Evolutionary conservation across 1,140 invertebrate species (phyloP).

Genomic region (Drosophila lowei): DNA sequence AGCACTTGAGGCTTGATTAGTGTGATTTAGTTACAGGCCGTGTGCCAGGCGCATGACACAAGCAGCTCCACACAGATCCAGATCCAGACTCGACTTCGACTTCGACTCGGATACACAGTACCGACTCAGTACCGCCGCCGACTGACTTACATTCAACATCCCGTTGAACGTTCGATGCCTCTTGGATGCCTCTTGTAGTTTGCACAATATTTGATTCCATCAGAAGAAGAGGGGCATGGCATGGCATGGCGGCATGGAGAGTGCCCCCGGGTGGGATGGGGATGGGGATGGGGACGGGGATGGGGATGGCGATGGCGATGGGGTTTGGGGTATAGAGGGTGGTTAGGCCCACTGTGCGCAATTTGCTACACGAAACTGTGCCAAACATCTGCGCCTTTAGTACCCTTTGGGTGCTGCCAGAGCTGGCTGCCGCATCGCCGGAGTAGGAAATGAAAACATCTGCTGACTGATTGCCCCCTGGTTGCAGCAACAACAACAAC

Average conservation of each 20-base stretch:
- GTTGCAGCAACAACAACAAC: slow-evolving; percentile 39
- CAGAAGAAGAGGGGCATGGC: slow-evolving; percentile 34
- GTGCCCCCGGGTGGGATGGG: not conserved
- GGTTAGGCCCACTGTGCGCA: slow-evolving; percentile 74
- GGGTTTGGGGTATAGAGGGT: slow-evolving; percentile 28
- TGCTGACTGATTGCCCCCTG: slow-evolving; percentile 81
- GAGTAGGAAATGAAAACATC: slow-evolving; percentile 81
- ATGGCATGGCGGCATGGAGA: not conserved
- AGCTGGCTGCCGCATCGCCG: slow-evolving; percentile 31
- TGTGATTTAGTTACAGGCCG: slow-evolving; percentile 82
- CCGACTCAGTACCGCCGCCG: not conserved
- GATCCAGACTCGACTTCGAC: slow-evolving; percentile 6
- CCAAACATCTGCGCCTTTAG: slow-evolving; percentile 75
- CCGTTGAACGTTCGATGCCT: slow-evolving; percentile 72
- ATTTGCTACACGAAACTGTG: slow-evolving; percentile 81
- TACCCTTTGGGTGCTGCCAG: slow-evolving; percentile 33
- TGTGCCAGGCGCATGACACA: slow-evolving; percentile 79
- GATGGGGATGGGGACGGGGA: slow-evolving; percentile 9
- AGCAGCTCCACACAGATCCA: slow-evolving; percentile 23
- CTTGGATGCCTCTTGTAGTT: slow-evolving; percentile 69
- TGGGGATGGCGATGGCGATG: slow-evolving; percentile 19
- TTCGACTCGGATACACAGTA: not conserved
- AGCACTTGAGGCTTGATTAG: slow-evolving; percentile 79
- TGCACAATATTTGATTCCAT: slow-evolving; percentile 82
- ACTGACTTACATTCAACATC: slow-evolving; percentile 55